Percentiles rank a stretch among this genome's conserved stretches.
phyloP scores from a whole-genome alignment of 2,113 vertebrate species.

The Asarcornis scutulata region DNA sequence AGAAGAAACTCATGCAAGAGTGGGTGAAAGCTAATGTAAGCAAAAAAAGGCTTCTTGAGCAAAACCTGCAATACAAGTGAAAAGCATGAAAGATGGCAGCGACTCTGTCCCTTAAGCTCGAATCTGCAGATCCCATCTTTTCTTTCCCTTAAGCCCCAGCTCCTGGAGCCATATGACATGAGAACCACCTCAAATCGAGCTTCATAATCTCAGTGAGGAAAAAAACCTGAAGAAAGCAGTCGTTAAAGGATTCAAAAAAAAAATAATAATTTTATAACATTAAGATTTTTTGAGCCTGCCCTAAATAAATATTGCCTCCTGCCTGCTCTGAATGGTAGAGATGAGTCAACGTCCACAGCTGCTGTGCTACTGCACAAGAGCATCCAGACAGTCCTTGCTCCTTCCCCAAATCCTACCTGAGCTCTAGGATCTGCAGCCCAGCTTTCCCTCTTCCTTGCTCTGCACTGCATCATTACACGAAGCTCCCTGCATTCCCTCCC shows the following conservation, averaged over 20 bases:
- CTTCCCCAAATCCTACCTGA: background rate
- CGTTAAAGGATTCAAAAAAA: background rate
- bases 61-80: background rate
- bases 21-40: background rate
- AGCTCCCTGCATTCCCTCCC: conserved; percentile 21
- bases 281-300: background rate
- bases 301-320: background rate
- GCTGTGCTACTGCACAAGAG: background rate
- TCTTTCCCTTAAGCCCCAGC: background rate
- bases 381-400: background rate
- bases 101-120: background rate
- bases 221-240: background rate
- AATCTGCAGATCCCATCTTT: background rate
- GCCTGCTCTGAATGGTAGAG: background rate
- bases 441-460: conserved; percentile 18
- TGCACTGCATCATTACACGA: conserved; percentile 23
- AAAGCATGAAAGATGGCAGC: background rate
- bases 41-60: background rate
- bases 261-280: background rate
- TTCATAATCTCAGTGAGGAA: background rate
- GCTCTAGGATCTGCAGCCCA: conserved; percentile 37
- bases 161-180: background rate
- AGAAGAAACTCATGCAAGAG: background rate
- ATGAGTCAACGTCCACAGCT: background rate
- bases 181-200: background rate